Percentiles rank a stretch among this genome's conserved stretches.
Conservation (phyloP, 1,140 invertebrate genomes). For the Limonius californicus region DNA sequence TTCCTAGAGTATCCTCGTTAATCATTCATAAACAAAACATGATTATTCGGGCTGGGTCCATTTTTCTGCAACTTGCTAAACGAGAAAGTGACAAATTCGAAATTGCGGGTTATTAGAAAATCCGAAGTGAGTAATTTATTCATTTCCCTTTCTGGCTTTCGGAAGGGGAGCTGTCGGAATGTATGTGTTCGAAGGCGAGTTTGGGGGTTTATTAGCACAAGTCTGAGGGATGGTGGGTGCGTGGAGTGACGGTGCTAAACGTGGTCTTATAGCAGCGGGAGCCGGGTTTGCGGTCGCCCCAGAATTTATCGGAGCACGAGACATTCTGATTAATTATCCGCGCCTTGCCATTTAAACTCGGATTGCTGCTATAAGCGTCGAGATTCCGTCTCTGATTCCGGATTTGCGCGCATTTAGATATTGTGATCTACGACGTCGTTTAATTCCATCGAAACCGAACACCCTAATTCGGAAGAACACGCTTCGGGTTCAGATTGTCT, state of each 20-base stretch:
- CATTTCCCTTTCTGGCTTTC: too few relatives aligned
- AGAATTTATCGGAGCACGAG: constrained; percentile 13
- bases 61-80: too few relatives aligned
- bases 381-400: background rate
- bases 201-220: background rate
- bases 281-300: constrained; percentile 3
- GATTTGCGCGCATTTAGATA: background rate
- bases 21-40: too few relatives aligned
- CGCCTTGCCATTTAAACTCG: background rate
- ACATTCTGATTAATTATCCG: background rate
- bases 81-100: too few relatives aligned
- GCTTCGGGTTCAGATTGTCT: too few relatives aligned
- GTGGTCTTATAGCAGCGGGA: background rate
- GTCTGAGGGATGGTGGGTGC: background rate
- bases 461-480: background rate
- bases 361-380: background rate
- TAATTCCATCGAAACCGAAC: background rate
- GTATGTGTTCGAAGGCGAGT: background rate
- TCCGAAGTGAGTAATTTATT: too few relatives aligned
- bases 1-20: too few relatives aligned
- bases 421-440: background rate
- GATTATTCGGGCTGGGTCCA: too few relatives aligned
- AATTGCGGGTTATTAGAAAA: too few relatives aligned
- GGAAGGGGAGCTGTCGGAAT: background rate
- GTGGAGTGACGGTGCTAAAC: background rate